Evolutionary conservation across 2,888 invertebrate species (phyloP).

Genomic region (Lasioglossum oenotherae): DNA sequence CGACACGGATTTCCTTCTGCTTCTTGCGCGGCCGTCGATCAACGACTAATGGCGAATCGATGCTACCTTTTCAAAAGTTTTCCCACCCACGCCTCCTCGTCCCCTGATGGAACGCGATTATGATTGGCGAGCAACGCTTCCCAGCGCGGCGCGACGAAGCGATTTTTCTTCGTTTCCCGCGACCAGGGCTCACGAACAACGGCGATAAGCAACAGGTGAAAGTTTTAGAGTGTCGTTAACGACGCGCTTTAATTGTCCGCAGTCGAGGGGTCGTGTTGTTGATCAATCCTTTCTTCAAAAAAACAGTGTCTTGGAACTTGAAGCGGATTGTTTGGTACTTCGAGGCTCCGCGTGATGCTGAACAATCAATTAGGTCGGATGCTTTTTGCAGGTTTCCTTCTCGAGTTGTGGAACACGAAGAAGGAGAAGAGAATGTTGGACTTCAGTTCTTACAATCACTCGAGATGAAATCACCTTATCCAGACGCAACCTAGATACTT

Average conservation of each 20-base stretch:
- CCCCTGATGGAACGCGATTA: neutral
- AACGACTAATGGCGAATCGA: conserved; percentile 38
- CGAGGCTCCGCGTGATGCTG: neutral
- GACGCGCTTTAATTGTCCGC: conserved; percentile 21
- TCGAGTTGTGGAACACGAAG: neutral
- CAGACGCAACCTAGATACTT: too few species aligned
- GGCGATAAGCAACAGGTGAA: conserved; percentile 60
- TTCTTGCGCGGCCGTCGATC: conserved; percentile 3
- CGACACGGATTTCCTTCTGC: conserved; percentile 30
- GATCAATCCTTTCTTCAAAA: neutral
- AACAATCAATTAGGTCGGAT: neutral
- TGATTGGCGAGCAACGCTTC: neutral
- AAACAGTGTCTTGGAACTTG: neutral
- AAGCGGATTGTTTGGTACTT: neutral
- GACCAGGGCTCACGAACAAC: neutral
- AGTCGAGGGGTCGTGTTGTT: neutral
- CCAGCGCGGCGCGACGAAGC: neutral
- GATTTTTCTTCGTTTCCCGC: conserved; percentile 7
- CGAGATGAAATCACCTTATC: neutral
- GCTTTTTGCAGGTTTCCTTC: neutral
- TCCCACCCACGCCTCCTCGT: neutral
- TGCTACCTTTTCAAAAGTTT: neutral
- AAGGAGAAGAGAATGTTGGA: neutral
- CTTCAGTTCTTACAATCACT: neutral
- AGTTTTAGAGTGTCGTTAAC: conserved; percentile 50